Evolutionary conservation across 2,888 invertebrate genomes (phyloP), one percentile per base, ranked within the genome.

Genomic region (Formica aserva): DNA sequence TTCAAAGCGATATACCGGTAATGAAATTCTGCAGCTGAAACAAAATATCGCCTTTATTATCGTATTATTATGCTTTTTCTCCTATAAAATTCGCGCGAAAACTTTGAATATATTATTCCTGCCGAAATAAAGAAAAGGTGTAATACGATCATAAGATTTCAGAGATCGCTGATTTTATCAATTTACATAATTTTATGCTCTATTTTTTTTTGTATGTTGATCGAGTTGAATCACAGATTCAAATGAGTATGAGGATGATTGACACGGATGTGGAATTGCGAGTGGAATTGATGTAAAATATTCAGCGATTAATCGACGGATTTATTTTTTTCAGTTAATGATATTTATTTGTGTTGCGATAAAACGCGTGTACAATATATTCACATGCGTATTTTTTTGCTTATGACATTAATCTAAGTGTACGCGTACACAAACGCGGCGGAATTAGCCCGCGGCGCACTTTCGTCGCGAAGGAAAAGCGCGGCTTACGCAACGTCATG

Each of bases 331-430:
- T 6, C 48, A 83, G 15, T 83, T 83, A 83, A 83, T 81, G 41
- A 78, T 88, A 84, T 88, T 91, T 90, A 90, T 91, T 92, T 87
- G 84, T 18, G 48, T 89, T 87, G 83, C 83, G 87, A 88, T 86
- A 88, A 89, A 88, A 87, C 85, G 88, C 88, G 88, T 90, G 87
- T 89, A 91, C 90, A 91, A 86, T 88, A 91, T 90, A 86, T 89
- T 90, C 89, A 89, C 88, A 91, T 91, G 85, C 88, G 86, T 87
- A 87, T 84, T 69, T 72, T 29, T 83, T 38, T 65, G 38, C 26
- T 83, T 45, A 45, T 60, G 35, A 65, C 45, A 72, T 81, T 81
- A 83, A 55, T 65, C 60, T 72, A 83, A 32, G 62, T 60, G 15
- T 60, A 55, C 26, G 67, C 38, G 32, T 63, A 15, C 83, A 63